Conservation (phyloP, 2,797 vertebrate species). For the Vultur gryphus region DNA sequence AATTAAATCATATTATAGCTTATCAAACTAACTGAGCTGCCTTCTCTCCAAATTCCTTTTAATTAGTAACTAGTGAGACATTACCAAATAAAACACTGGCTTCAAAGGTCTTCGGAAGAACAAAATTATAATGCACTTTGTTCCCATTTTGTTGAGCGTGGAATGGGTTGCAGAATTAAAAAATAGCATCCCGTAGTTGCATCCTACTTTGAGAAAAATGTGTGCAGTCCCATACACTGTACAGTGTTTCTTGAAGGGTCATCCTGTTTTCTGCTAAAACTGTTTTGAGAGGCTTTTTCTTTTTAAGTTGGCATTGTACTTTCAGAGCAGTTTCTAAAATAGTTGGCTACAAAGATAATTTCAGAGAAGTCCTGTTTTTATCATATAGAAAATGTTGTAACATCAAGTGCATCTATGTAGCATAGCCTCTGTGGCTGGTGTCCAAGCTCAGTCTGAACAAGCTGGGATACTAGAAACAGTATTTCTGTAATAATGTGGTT, state of each 20-base stretch:
- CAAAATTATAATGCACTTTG: background rate
- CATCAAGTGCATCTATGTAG: fast-evolving
- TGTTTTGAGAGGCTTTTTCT: background rate
- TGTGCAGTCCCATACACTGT: background rate
- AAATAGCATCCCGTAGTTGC: background rate
- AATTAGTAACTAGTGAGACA: background rate
- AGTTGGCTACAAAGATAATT: background rate
- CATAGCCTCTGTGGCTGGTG: background rate
- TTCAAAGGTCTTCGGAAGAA: background rate
- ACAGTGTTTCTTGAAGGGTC: background rate
- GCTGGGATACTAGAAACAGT: background rate
- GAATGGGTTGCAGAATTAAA: background rate
- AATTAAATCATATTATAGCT: background rate
- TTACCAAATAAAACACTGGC: background rate
- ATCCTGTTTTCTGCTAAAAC: background rate
- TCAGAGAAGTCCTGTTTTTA: background rate
- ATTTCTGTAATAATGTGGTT: background rate
- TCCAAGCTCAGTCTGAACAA: background rate
- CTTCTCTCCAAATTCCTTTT: constrained; percentile 5
- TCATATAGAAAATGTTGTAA: background rate
- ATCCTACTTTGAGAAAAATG: background rate
- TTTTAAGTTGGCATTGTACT: background rate
- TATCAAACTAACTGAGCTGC: background rate
- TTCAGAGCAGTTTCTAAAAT: background rate
- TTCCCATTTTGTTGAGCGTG: background rate